Conservation (phyloP, 2,888 invertebrate genomes). For the Lasioglossum marginatum region DNA sequence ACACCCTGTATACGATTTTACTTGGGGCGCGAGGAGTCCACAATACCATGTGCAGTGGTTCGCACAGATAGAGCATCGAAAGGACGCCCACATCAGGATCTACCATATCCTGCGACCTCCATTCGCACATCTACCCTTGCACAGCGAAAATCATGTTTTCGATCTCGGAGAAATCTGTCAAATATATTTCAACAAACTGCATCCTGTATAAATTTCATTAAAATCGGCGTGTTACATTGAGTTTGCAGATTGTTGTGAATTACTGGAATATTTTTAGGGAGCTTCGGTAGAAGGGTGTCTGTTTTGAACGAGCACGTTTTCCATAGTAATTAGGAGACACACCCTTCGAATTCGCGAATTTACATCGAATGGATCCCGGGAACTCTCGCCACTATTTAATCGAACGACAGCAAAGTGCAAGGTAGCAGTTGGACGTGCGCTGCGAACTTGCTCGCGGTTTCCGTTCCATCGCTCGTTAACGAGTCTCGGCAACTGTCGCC, state of each 20-base stretch:
- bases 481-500: constrained; percentile 31
- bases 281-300: background rate
- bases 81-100: constrained; percentile 43
- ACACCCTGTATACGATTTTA: constrained; percentile 77
- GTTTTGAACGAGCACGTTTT: no score
- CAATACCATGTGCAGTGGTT: constrained; percentile 77
- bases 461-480: constrained; percentile 41
- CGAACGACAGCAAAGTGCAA: constrained; percentile 9
- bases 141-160: background rate
- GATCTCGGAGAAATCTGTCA: background rate
- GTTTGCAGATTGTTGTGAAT: background rate
- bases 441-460: constrained; percentile 26
- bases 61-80: constrained; percentile 68
- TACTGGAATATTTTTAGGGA: background rate
- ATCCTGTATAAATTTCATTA: no score
- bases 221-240: no score
- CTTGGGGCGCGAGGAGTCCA: constrained; percentile 69
- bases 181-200: no score
- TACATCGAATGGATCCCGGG: background rate
- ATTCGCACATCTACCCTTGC: background rate
- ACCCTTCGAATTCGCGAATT: background rate
- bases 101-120: constrained; percentile 37
- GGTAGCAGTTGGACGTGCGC: background rate
- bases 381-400: background rate
- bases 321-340: background rate